phyloP scores from a whole-genome alignment of 2,888 invertebrate species.

The Drosophila nr. fundita region DNA sequence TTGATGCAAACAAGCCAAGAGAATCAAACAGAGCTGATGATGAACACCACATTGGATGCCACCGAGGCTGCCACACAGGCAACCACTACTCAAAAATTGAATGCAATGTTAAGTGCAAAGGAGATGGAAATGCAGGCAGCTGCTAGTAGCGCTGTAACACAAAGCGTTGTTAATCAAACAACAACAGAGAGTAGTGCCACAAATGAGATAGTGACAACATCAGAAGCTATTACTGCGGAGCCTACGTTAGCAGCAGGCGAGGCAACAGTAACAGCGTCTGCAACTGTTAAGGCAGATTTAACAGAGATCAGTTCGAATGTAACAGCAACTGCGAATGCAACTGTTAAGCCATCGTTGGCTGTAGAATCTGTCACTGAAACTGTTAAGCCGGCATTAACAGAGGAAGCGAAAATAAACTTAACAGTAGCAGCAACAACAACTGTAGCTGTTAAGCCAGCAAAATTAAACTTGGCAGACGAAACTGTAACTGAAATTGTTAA shows the following conservation, averaged over 20 bases:
- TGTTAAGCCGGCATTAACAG: constrained; percentile 12
- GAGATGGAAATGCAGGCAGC: constrained; percentile 32
- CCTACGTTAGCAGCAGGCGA: constrained; percentile 1
- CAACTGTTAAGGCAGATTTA: constrained; percentile 4
- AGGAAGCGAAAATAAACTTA: constrained; percentile 1
- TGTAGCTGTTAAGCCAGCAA: background rate
- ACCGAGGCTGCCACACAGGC: constrained; percentile 65
- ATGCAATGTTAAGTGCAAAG: constrained; percentile 1
- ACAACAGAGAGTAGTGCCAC: constrained; percentile 7
- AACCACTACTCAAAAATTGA: constrained; percentile 48
- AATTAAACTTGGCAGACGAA: background rate
- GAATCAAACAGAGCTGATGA: constrained; percentile 62
- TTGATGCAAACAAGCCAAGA: constrained; percentile 62
- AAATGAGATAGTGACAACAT: constrained; percentile 21
- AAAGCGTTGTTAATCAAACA: constrained; percentile 6
- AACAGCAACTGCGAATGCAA: background rate
- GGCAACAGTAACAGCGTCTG: background rate
- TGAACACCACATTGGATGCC: constrained; percentile 69
- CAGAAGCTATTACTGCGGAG: constrained; percentile 3
- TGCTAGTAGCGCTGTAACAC: constrained; percentile 21
- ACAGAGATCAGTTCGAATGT: constrained; percentile 1
- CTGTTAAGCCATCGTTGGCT: background rate
- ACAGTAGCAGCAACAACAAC: constrained; percentile 1
- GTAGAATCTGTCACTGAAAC: background rate
- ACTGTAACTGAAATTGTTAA: background rate